Evolutionary conservation across 2,797 vertebrate genomes (phyloP).

Genomic region (Hybognathus amarus): DNA sequence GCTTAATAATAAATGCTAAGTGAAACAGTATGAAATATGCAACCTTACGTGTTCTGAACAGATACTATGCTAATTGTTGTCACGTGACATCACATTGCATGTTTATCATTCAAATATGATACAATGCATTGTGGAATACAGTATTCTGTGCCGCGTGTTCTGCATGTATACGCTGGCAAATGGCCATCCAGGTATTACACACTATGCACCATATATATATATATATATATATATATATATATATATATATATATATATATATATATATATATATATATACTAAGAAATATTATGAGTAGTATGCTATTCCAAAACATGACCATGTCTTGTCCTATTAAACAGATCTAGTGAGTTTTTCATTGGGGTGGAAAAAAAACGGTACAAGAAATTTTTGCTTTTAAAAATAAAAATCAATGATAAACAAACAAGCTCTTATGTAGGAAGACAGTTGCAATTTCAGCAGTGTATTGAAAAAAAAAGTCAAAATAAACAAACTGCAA

Average conservation of each 20-base stretch:
- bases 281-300: background rate
- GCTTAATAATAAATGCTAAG: conserved; percentile 1
- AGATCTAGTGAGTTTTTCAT: conserved; percentile 60
- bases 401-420: conserved; percentile 67
- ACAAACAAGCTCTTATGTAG: conserved; percentile 42
- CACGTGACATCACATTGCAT: conserved; percentile 6
- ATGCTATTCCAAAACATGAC: conserved; percentile 40
- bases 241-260: too few relatives aligned
- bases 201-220: conserved; percentile 34
- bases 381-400: conserved; percentile 67
- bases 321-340: conserved; percentile 21
- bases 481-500: conserved; percentile 8
- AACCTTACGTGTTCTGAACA: background rate
- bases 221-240: too few relatives aligned
- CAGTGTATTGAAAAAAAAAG: background rate
- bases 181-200: background rate
- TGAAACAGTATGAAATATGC: conserved; percentile 26
- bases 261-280: too few relatives aligned
- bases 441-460: conserved; percentile 20
- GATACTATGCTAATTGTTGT: conserved; percentile 23
- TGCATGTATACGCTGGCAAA: background rate
- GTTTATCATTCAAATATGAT: background rate
- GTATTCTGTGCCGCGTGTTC: conserved; percentile 4
- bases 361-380: conserved; percentile 58
- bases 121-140: background rate